A percentile compares a stretch with the other conserved stretches of the same genome.
phyloP scores from a whole-genome alignment of 2,113 vertebrate genomes.

The Todiramphus chloris region DNA sequence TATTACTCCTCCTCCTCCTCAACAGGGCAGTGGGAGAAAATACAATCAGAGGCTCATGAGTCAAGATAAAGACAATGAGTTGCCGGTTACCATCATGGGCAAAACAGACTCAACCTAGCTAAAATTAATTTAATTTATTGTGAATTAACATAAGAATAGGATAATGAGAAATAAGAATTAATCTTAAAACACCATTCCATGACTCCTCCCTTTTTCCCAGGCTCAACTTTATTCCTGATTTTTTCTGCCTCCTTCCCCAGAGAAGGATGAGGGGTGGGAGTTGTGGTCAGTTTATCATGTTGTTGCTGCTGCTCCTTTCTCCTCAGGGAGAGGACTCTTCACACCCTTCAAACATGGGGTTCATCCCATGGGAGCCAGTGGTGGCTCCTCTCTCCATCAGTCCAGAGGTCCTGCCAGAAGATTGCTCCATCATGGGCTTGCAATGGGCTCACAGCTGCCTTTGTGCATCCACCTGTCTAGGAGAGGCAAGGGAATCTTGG shows the following conservation, averaged over 20 bases:
- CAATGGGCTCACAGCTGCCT: too few relatives aligned
- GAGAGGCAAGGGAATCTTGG: neutral
- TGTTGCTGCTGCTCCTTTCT: neutral
- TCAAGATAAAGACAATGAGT: neutral
- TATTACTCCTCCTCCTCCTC: neutral
- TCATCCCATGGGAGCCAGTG: neutral
- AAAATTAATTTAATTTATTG: neutral
- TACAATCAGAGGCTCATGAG: fast-evolving
- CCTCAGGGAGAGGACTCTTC: neutral
- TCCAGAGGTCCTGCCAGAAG: neutral
- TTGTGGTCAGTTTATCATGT: neutral
- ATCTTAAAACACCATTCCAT: neutral
- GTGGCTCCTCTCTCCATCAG: neutral
- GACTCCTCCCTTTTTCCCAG: fast-evolving
- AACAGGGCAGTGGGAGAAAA: neutral
- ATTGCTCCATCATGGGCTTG: fast-evolving
- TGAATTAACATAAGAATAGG: neutral
- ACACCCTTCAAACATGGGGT: neutral
- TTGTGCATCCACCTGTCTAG: neutral
- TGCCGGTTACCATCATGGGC: neutral
- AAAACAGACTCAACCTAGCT: neutral
- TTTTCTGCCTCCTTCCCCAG: neutral
- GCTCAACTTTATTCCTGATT: neutral
- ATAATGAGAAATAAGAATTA: neutral
- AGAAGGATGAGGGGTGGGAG: fast-evolving